phyloP scores from a whole-genome alignment of 1,140 invertebrate species.

The Cydia splendana region DNA sequence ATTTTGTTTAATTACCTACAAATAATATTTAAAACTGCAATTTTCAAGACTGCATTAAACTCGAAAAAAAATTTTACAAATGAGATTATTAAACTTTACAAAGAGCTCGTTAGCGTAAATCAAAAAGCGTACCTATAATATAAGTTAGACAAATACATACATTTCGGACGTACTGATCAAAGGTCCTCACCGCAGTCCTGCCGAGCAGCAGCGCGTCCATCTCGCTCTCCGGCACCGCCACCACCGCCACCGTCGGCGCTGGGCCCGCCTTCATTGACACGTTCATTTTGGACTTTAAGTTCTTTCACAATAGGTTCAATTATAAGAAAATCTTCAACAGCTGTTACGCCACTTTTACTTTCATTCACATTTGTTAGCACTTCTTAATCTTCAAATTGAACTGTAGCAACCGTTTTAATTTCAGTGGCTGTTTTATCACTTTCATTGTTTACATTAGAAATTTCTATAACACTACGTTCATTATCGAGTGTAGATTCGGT shows the following conservation, averaged over 20 bases:
- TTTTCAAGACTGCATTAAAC: too few relatives aligned
- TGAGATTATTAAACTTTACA: neutral
- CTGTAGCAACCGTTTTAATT: conserved; percentile 12
- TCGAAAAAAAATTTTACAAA: too few relatives aligned
- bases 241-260: conserved; percentile 79
- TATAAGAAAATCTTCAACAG: neutral
- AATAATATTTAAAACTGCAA: too few relatives aligned
- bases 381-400: neutral
- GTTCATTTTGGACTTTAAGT: conserved; percentile 62
- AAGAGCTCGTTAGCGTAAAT: neutral
- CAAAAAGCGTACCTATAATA: neutral
- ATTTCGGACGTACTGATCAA: conserved; percentile 80
- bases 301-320: conserved; percentile 5
- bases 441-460: neutral
- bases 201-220: conserved; percentile 88
- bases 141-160: conserved; percentile 68
- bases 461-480: too few relatives aligned
- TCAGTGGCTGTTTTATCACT: neutral
- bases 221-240: conserved; percentile 83
- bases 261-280: conserved; percentile 65
- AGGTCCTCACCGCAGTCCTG: conserved; percentile 85
- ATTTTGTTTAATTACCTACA: neutral
- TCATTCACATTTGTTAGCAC: neutral
- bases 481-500: too few relatives aligned
- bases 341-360: neutral